Evolutionary conservation across 2,113 vertebrate genomes (phyloP).

Genomic region (Cygnus atratus): DNA sequence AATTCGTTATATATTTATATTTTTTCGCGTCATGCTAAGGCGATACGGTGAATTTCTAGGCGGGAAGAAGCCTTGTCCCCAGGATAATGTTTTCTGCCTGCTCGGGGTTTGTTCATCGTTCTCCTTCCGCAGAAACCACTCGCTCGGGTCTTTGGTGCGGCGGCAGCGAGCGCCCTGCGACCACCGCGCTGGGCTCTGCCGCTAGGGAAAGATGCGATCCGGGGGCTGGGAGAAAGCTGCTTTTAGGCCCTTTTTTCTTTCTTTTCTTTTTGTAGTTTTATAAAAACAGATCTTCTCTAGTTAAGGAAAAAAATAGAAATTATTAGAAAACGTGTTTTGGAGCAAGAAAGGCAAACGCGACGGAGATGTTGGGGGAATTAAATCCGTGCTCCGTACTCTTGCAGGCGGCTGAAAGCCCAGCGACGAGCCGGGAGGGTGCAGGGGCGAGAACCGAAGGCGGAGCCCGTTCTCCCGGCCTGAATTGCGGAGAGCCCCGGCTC

Average conservation of each 20-base stretch:
- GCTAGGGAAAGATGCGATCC: background rate
- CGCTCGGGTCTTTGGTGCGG: background rate
- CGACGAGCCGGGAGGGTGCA: background rate
- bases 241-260: background rate
- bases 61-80: background rate
- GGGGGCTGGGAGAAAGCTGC: background rate
- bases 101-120: background rate
- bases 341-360: background rate
- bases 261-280: background rate
- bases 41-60: background rate
- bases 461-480: background rate
- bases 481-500: background rate
- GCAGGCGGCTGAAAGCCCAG: background rate
- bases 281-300: fast-evolving
- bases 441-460: fast-evolving
- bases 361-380: fast-evolving
- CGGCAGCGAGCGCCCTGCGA: background rate
- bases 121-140: background rate
- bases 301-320: fast-evolving
- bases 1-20: background rate
- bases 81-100: background rate
- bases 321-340: fast-evolving
- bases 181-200: background rate
- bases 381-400: fast-evolving
- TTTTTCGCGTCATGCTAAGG: background rate